phyloP scores from a whole-genome alignment of 2,888 invertebrate species.

The Anarsia innoxiella region DNA sequence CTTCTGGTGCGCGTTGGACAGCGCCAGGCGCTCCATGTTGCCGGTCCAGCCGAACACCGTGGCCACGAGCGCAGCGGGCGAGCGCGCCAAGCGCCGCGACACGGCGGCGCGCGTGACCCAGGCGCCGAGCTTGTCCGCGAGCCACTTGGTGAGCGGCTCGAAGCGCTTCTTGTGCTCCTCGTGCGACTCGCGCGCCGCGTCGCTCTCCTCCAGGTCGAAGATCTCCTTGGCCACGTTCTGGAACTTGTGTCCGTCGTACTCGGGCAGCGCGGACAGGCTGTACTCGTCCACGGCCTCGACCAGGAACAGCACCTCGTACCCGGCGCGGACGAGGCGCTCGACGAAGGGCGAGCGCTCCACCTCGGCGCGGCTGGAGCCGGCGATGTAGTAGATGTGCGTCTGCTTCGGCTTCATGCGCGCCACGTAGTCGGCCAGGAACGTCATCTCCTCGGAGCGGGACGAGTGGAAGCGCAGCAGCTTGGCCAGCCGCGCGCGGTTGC shows the following conservation, averaged over 20 bases:
- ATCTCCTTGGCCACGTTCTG: constrained; percentile 99
- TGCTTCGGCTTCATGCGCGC: constrained; percentile 96
- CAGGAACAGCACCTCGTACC: constrained; percentile 95
- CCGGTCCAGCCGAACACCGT: constrained; percentile 99
- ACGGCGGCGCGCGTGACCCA: constrained; percentile 85
- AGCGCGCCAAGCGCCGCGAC: constrained; percentile 91
- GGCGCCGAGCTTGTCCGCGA: constrained; percentile 88
- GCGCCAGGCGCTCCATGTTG: constrained; percentile 98
- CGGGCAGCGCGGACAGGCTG: constrained; percentile 95
- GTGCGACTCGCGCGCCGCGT: constrained; percentile 81
- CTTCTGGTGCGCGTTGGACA: constrained; percentile 97
- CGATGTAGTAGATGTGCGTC: constrained; percentile 96
- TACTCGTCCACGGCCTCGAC: constrained; percentile 99
- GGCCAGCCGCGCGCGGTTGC: constrained; percentile 95
- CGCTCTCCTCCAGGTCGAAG: constrained; percentile 86
- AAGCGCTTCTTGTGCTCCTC: constrained; percentile 85
- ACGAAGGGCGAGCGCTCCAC: constrained; percentile 96
- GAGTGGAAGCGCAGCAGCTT: constrained; percentile 95
- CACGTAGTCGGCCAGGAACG: constrained; percentile 91
- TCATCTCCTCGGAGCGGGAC: constrained; percentile 80
- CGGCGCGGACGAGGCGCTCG: constrained; percentile 92
- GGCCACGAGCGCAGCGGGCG: constrained; percentile 97
- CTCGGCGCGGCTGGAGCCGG: constrained; percentile 90
- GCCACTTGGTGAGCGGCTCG: constrained; percentile 94
- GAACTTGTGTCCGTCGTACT: constrained; percentile 99